Evolutionary conservation across 2,113 vertebrate genomes (phyloP).

Genomic region (Triplophysa rosa): DNA sequence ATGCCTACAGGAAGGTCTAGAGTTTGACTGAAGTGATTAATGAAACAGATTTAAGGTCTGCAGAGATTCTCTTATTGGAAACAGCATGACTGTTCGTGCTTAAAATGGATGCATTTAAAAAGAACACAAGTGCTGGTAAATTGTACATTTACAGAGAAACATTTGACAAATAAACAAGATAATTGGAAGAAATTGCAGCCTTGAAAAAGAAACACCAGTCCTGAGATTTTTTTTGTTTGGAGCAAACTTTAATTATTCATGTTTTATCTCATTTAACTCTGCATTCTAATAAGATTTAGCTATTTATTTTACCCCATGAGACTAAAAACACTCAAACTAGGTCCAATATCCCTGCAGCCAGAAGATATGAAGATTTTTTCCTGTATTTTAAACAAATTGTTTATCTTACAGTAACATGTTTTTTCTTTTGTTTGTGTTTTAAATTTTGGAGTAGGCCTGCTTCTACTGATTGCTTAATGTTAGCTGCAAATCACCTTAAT

Average conservation of each 20-base stretch:
- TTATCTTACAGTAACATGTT: too few relatives aligned
- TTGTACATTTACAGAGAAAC: neutral
- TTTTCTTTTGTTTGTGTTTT: too few relatives aligned
- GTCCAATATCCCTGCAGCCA: neutral
- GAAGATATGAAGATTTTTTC: neutral
- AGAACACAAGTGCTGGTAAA: neutral
- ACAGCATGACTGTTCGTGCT: neutral
- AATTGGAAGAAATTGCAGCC: neutral
- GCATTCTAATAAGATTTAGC: neutral
- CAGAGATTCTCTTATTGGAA: neutral
- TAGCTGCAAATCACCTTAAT: neutral
- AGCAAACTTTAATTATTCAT: conserved; percentile 22
- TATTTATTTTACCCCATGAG: neutral
- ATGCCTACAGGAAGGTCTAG: neutral
- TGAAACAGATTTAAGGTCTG: neutral
- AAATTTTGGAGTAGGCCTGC: neutral
- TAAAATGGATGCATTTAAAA: too few relatives aligned
- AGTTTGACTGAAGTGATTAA: neutral
- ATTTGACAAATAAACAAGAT: conserved; percentile 45
- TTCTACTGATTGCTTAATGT: neutral
- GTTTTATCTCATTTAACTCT: neutral
- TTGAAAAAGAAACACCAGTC: neutral
- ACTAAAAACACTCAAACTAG: neutral
- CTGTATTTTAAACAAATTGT: neutral
- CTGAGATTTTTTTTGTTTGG: neutral